Evolutionary conservation across 2,888 invertebrate genomes (phyloP).

Genomic region (Perizoma affinitatum): DNA sequence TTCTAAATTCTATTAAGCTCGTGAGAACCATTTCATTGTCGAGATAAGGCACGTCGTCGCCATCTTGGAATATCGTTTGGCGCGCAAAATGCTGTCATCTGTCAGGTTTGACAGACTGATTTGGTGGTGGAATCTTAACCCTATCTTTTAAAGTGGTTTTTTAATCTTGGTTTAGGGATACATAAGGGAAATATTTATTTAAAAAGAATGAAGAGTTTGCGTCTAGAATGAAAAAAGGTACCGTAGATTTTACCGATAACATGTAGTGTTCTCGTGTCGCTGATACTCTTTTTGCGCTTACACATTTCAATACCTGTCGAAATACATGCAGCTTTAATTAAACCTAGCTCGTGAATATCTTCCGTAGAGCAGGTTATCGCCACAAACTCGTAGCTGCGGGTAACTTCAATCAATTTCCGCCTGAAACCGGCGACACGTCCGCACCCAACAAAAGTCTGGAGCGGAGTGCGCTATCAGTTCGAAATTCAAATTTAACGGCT

Average conservation of each 20-base stretch:
- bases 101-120: slow-evolving; percentile 56
- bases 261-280: too few species aligned
- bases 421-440: slow-evolving; percentile 55
- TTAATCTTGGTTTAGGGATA: slow-evolving; percentile 15
- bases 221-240: too few species aligned
- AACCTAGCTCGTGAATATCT: not conserved
- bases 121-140: slow-evolving; percentile 49
- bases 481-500: slow-evolving; percentile 79
- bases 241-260: too few species aligned
- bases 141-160: slow-evolving; percentile 39
- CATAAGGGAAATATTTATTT: not conserved
- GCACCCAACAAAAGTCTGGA: slow-evolving; percentile 62
- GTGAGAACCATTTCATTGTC: slow-evolving; percentile 9
- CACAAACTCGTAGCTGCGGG: slow-evolving; percentile 8
- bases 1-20: slow-evolving; percentile 13
- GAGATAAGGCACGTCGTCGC: slow-evolving; percentile 60
- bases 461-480: slow-evolving; percentile 71
- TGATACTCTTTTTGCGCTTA: not conserved
- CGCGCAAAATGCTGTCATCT: slow-evolving; percentile 63
- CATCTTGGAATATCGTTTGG: slow-evolving; percentile 65
- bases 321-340: slow-evolving; percentile 1
- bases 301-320: too few species aligned
- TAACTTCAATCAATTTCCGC: slow-evolving; percentile 60
- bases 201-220: too few species aligned
- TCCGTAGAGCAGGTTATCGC: slow-evolving; percentile 29